Evolutionary conservation across 1,140 invertebrate genomes (phyloP).

Genomic region (Phthorimaea operculella): DNA sequence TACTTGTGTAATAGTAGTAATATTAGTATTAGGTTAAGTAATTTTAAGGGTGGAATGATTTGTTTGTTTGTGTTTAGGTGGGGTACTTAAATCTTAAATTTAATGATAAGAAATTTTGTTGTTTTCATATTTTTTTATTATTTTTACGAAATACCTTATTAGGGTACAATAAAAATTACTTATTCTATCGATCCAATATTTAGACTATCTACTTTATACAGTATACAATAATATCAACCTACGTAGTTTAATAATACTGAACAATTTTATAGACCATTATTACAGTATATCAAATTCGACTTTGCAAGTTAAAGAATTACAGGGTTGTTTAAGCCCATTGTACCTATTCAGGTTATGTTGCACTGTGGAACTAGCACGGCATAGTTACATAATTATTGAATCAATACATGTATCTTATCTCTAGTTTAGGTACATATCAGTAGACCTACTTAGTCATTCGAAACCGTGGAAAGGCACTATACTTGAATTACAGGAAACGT

Average conservation of each 20-base stretch:
- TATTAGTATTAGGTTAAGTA: no score
- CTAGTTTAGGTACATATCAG: slow-evolving; percentile 28
- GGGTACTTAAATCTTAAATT: no score
- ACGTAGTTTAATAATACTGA: slow-evolving; percentile 22
- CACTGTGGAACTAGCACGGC: background rate
- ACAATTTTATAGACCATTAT: slow-evolving; percentile 27
- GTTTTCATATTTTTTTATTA: slow-evolving; percentile 37
- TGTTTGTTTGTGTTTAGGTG: no score
- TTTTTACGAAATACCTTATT: slow-evolving; percentile 41
- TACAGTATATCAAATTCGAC: slow-evolving; percentile 35
- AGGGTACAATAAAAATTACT: slow-evolving; percentile 49
- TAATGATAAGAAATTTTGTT: slow-evolving; percentile 3
- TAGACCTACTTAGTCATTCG: slow-evolving; percentile 33
- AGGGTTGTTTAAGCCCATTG: background rate
- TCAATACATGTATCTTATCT: slow-evolving; percentile 10
- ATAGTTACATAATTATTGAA: slow-evolving; percentile 25
- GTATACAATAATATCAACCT: slow-evolving; percentile 31
- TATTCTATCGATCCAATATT: slow-evolving; percentile 41
- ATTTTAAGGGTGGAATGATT: no score
- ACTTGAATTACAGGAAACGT: slow-evolving; percentile 39
- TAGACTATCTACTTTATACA: slow-evolving; percentile 31
- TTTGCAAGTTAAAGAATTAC: slow-evolving; percentile 19
- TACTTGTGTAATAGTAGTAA: no score
- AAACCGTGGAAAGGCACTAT: slow-evolving; percentile 59
- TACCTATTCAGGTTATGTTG: background rate